Evolutionary conservation across 2,797 vertebrate species (phyloP).

Genomic region (Chaunax sp.): DNA sequence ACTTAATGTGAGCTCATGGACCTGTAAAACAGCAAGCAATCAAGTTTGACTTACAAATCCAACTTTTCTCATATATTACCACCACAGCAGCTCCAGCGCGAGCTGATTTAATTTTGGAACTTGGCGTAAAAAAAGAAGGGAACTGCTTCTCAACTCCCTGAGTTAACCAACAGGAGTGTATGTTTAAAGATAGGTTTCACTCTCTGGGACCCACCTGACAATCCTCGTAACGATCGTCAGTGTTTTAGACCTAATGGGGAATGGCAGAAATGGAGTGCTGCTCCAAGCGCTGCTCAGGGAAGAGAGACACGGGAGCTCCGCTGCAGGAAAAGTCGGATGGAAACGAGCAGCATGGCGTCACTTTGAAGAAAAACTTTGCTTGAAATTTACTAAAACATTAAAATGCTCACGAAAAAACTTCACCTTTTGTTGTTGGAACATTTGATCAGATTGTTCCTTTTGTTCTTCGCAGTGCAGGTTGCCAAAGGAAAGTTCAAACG

Average conservation of each 20-base stretch:
- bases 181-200: slow-evolving; percentile 69
- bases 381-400: slow-evolving; percentile 36
- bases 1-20: slow-evolving; percentile 11
- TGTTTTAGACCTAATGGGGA: slow-evolving; percentile 64
- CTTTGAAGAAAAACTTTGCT: slow-evolving; percentile 30
- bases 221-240: slow-evolving; percentile 49
- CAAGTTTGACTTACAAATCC: slow-evolving; percentile 20
- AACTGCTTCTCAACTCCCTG: slow-evolving; percentile 27
- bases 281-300: slow-evolving; percentile 37
- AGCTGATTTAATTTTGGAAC: slow-evolving; percentile 45
- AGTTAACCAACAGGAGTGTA: slow-evolving; percentile 48
- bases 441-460: slow-evolving; percentile 15
- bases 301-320: slow-evolving; percentile 29
- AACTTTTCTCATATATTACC: slow-evolving; percentile 33
- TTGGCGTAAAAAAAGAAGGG: slow-evolving; percentile 17
- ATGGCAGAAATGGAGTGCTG: slow-evolving; percentile 55
- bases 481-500: slow-evolving; percentile 43
- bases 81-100: slow-evolving; percentile 17
- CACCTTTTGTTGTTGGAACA: not conserved
- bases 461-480: slow-evolving; percentile 1
- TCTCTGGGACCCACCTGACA: slow-evolving; percentile 61
- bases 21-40: slow-evolving; percentile 24
- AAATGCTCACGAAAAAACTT: slow-evolving; percentile 24
- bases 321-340: slow-evolving; percentile 38
- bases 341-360: not conserved